A percentile compares a stretch with the other conserved stretches of the same genome.
These are phyloP conservation scores for Apistogramma diplotaenia DNA, from an alignment of 2,113 vertebrate genomes.

Conservation along the genomic window DNA sequence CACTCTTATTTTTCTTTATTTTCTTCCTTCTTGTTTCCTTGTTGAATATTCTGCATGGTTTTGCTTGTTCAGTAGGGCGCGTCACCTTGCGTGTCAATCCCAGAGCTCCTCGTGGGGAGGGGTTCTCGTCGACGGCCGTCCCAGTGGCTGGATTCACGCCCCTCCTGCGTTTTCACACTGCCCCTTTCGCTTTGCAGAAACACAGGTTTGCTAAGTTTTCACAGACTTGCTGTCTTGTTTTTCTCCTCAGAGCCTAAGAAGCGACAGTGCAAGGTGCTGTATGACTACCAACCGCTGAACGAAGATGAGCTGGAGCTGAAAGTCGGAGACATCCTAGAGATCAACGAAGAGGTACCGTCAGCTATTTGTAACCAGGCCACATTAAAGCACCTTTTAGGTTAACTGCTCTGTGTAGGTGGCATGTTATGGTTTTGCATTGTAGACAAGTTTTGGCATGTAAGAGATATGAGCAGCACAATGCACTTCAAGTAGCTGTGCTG, in stretches of 20 bases:
- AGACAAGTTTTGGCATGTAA: conserved; percentile 2
- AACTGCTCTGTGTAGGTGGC: not conserved
- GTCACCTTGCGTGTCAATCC: not conserved
- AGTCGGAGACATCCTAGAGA: conserved; percentile 85
- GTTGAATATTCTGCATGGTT: not conserved
- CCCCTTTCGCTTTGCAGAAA: not conserved
- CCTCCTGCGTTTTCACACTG: not conserved
- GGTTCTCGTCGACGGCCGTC: not conserved
- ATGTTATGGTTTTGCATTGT: not conserved
- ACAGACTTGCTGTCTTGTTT: not conserved
- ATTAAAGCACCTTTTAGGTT: not conserved
- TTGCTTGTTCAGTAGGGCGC: conserved; percentile 29
- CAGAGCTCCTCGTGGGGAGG: not conserved
- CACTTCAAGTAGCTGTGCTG: not conserved
- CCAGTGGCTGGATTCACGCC: not conserved
- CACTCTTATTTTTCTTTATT: not conserved
- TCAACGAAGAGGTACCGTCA: conserved; percentile 86
- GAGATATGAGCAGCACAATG: not conserved
- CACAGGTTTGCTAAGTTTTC: not conserved
- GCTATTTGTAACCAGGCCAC: not conserved
- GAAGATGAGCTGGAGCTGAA: conserved; percentile 94
- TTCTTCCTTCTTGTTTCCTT: not conserved
- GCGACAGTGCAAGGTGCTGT: conserved; percentile 87
- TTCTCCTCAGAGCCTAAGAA: conserved; percentile 82
- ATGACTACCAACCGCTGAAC: conserved; percentile 89